phyloP scores from a whole-genome alignment of 2,888 invertebrate genomes.

The Myathropa florea region DNA sequence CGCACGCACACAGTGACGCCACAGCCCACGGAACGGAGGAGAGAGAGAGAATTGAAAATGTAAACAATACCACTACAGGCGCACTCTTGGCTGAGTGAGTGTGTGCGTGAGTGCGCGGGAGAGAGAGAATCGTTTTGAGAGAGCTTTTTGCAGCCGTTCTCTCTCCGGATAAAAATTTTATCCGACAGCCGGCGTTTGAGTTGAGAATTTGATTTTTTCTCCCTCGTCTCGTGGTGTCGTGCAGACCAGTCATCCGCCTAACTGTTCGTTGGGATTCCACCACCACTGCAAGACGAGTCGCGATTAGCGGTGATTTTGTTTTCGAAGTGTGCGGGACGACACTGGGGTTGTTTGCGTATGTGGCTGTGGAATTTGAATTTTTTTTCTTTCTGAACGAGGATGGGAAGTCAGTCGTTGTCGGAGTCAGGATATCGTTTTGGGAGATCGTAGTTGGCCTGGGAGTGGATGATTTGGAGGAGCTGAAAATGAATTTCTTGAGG shows the following conservation, averaged over 20 bases:
- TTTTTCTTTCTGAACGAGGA: neutral
- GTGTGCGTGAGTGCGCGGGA: slow-evolving; percentile 9
- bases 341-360: neutral
- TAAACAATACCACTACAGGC: slow-evolving; percentile 45
- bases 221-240: neutral
- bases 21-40: neutral
- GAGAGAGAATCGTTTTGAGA: neutral
- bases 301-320: neutral
- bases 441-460: neutral
- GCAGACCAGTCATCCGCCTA: neutral
- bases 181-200: slow-evolving; percentile 34
- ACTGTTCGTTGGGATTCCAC: neutral
- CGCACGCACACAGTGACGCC: neutral
- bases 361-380: neutral
- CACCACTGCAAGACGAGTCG: neutral
- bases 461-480: neutral
- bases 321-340: neutral
- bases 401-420: neutral
- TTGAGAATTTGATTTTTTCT: neutral
- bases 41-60: slow-evolving; percentile 52
- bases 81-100: neutral
- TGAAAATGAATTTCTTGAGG: neutral
- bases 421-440: neutral
- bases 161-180: slow-evolving; percentile 52
- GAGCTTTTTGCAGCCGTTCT: slow-evolving; percentile 30